Base-by-base conservation (phyloP, 2,888 invertebrate genomes). In the Lissocephala sabroskyi region DNA sequence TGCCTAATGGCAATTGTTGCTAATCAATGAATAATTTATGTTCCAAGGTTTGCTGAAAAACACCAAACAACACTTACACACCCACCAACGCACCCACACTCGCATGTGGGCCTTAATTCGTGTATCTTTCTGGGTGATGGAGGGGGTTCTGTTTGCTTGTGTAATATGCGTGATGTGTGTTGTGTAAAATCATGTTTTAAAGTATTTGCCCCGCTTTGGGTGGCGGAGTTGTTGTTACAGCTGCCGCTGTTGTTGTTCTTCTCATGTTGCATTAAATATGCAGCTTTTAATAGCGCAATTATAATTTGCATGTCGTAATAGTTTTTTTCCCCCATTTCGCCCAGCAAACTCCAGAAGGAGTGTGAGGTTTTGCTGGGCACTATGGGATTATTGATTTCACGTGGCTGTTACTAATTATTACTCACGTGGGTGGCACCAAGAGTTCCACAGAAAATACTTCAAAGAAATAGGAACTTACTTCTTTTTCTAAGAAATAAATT, bases 1-100 rank as follows among this genome's bases (percentile, higher is more conserved):
- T 75, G 73, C 70, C 74, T 63, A 71, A 71, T 65, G 59, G 70
- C 70, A 73, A 76, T 76, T 76, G 77, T 76, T 80, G 70, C 76
- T 65, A 75, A 80, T 78, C 79, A 76, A 75, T 80, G 79, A 71
- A 80, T 79, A 75, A 80, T 79, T 80, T 70, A 80, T 74, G 63
- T 59, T 62, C 62, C 65, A 67, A 65, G 65, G 63, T 57, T 73
- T 56, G 63, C 57, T 53, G 53, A 29, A 36, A 35, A 36, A 17
- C 33, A 35, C n/a, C 42, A 50, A 36, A 39, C 40, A 41, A 45
- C 32, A 48, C 7, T 17, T 17, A 37, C 46, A 51, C 45, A 48
- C 37, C 47, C 37, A 46, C 37, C 48, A 29, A 37, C 50, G 29
- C 13, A 11, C 26, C 23, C 32, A 30, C 49, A 41, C 5, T 10